Conservation (phyloP, 2,113 vertebrate genomes). For the Tachuris rubrigastra region DNA sequence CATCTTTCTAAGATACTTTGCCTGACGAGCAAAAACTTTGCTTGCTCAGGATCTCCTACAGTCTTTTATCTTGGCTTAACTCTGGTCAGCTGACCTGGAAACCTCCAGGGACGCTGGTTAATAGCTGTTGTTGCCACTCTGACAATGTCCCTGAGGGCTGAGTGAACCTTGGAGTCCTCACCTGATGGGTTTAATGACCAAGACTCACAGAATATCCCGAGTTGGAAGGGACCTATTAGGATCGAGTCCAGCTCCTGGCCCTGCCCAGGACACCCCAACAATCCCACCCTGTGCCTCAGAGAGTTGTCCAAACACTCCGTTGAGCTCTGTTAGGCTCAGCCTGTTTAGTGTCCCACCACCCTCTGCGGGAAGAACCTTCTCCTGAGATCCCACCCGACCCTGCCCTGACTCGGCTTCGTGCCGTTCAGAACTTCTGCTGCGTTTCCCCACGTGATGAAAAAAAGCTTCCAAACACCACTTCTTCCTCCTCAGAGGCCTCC, state of each 20-base stretch:
- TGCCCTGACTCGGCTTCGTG: not conserved
- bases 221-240: not conserved
- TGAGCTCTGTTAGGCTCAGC: not conserved
- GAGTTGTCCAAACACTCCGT: not conserved
- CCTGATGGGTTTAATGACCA: not conserved
- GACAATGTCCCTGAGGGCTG: not conserved
- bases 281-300: not conserved
- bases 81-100: not conserved
- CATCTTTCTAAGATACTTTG: not conserved
- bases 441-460: not conserved
- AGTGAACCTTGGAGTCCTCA: not conserved
- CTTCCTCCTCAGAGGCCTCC: not conserved
- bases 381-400: not conserved
- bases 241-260: not conserved
- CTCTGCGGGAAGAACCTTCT: not conserved
- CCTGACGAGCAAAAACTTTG: not conserved
- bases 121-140: not conserved
- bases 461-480: not conserved
- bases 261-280: not conserved
- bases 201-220: not conserved
- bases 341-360: not conserved
- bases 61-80: not conserved
- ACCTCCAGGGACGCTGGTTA: not conserved
- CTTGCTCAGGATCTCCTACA: not conserved
- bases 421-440: not conserved